Base-by-base conservation (phyloP, 2,888 invertebrate genomes). In the Folsomia manolachei region DNA sequence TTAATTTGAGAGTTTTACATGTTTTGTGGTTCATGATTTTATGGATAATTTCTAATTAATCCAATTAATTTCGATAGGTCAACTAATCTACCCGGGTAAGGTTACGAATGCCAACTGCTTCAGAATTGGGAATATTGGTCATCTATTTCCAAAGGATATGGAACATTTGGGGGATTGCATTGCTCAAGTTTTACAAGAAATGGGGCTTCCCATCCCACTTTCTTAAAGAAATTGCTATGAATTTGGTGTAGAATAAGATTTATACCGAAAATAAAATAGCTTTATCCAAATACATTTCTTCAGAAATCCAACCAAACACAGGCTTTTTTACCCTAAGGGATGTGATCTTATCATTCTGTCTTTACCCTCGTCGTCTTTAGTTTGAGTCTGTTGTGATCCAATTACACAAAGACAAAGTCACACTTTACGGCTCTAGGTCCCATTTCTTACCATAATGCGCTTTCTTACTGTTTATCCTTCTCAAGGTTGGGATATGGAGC, bases 31-130 rank as follows among this genome's bases (percentile, higher is more conserved):
- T n/a, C n/a, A n/a, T n/a, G n/a, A n/a, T n/a, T n/a, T n/a, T n/a
- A n/a, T n/a, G n/a, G 18, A 51, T 51, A 51, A 51, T 51, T 51
- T 18, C 51, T 11, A 51, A 51, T 18, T 11, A 51, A 51, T 18
- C 51, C 9, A 51, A 11, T 9, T 51, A 51, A 18, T 51, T 51
- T 11, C 51, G 9, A 1, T 23, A 85, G 85, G 82, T 73, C 84
- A 83, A 72, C 83, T 86, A 24, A 86, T 86, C 72, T 86, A 86
- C 77, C 85, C 86, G 11, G 86, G 86, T 1, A 85, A 85, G 81
- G 84, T 85, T 39, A 82, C 84, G 21, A 81, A 83, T 56, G 83
- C 83, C 0, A 83, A 85, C 72, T 84, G 84, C 75, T 86, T 86
- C 81, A 83, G 86, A 1, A 84, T 86, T 65, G 86, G 85, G 61